phyloP scores from a whole-genome alignment of 2,113 vertebrate species.

The Callocephalon fimbriatum region DNA sequence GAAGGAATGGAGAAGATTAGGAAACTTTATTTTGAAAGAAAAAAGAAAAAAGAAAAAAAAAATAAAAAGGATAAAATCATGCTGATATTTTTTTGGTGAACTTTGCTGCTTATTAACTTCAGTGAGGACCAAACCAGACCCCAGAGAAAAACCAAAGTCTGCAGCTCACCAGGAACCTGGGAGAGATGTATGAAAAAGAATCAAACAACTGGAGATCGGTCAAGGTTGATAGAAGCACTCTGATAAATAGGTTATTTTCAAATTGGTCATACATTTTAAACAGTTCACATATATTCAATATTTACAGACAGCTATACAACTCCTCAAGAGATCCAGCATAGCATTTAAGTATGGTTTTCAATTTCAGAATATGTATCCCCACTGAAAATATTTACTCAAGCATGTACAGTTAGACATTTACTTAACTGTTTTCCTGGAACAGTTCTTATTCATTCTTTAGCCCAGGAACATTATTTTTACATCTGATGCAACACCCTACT shows the following conservation, averaged over 20 bases:
- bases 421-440: not conserved
- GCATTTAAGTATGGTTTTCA: not conserved
- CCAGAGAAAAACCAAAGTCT: not conserved
- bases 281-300: not conserved
- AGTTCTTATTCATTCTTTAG: not conserved
- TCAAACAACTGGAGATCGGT: not conserved
- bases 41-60: not conserved
- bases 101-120: not conserved
- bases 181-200: not conserved
- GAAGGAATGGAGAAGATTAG: not conserved
- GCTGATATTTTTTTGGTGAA: not conserved
- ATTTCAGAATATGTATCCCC: not conserved
- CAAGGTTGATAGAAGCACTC: not conserved
- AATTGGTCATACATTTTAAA: not conserved
- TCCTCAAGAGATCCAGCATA: not conserved
- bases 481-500: not conserved
- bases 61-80: not conserved
- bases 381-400: constrained; percentile 5
- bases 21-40: not conserved
- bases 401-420: not conserved
- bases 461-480: not conserved
- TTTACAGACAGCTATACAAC: not conserved
- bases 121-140: not conserved
- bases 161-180: not conserved
- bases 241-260: not conserved